Evolutionary conservation across 2,888 invertebrate genomes (phyloP).

Genomic region (Tholera decimalis): DNA sequence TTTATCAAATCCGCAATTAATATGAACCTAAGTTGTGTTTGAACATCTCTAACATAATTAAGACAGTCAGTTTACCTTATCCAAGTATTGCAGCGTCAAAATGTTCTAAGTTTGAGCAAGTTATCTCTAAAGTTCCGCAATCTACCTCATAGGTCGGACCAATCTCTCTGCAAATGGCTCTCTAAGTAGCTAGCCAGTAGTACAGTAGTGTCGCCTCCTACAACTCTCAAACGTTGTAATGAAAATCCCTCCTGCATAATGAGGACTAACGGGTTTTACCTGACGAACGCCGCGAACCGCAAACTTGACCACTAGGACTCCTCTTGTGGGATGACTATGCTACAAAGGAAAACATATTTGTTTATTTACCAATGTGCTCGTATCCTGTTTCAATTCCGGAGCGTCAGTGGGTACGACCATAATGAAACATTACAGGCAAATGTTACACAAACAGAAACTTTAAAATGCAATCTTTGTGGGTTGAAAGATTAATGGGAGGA

Average conservation of each 20-base stretch:
- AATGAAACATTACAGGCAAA: slow-evolving; percentile 83
- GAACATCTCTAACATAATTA: slow-evolving; percentile 86
- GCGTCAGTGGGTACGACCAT: slow-evolving; percentile 57
- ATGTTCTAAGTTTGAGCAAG: slow-evolving; percentile 88
- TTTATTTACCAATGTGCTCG: slow-evolving; percentile 65
- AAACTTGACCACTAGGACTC: slow-evolving; percentile 66
- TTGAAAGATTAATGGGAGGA: slow-evolving; percentile 85
- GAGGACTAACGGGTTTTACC: slow-evolving; percentile 72
- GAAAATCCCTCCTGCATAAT: slow-evolving; percentile 82
- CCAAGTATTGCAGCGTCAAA: slow-evolving; percentile 89
- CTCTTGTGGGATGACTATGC: slow-evolving; percentile 51
- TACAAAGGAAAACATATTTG: slow-evolving; percentile 68
- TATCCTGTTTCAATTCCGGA: slow-evolving; percentile 74
- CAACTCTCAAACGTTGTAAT: slow-evolving; percentile 81
- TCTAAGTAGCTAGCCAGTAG: slow-evolving; percentile 89
- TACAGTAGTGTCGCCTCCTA: slow-evolving; percentile 80
- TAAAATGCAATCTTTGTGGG: slow-evolving; percentile 87
- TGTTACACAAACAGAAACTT: slow-evolving; percentile 84
- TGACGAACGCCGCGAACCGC: slow-evolving; percentile 56
- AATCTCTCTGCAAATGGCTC: slow-evolving; percentile 87
- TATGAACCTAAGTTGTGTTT: slow-evolving; percentile 77
- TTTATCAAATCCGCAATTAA: slow-evolving; percentile 73
- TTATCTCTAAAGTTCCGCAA: slow-evolving; percentile 89
- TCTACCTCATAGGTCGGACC: slow-evolving; percentile 88
- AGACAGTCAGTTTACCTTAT: slow-evolving; percentile 88